Percentiles rank a stretch among this genome's conserved stretches.
phyloP scores from a whole-genome alignment of 2,797 vertebrate genomes.

The Pipistrellus pygmaeus region DNA sequence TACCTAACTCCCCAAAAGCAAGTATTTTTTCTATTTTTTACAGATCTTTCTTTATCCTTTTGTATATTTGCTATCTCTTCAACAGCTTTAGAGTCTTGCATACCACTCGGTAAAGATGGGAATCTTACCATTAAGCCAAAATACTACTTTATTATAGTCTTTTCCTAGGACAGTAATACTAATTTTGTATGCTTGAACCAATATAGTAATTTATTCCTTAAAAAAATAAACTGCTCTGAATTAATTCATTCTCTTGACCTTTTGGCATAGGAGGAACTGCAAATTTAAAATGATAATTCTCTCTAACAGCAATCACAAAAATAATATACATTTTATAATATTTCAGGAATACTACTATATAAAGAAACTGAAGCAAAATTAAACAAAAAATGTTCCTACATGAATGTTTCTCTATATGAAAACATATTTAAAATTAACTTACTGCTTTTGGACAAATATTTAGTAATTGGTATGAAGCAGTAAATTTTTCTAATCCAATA shows the following conservation, averaged over 20 bases:
- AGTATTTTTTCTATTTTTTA: background rate
- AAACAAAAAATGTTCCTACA: background rate
- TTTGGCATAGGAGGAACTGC: background rate
- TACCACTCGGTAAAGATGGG: background rate
- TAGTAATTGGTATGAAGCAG: background rate
- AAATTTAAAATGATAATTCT: background rate
- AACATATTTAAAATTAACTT: constrained; percentile 3
- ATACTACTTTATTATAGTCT: background rate
- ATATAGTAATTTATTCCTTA: background rate
- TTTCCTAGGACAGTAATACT: background rate
- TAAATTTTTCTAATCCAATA: background rate
- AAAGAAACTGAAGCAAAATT: background rate
- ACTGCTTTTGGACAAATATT: constrained; percentile 1
- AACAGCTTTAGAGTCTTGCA: background rate
- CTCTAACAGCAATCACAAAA: background rate
- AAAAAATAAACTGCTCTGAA: background rate
- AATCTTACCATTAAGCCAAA: background rate
- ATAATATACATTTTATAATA: background rate
- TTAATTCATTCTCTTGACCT: background rate
- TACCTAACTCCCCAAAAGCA: background rate
- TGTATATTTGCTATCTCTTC: background rate
- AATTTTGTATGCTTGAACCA: background rate
- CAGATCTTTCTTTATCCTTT: background rate
- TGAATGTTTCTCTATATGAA: background rate
- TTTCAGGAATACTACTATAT: constrained; percentile 6